A percentile compares a stretch with the other conserved stretches of the same genome.
These are phyloP conservation scores for Diplogasteroides magnus DNA, from an alignment of 1,140 invertebrate species.

Conservation along the genomic window DNA sequence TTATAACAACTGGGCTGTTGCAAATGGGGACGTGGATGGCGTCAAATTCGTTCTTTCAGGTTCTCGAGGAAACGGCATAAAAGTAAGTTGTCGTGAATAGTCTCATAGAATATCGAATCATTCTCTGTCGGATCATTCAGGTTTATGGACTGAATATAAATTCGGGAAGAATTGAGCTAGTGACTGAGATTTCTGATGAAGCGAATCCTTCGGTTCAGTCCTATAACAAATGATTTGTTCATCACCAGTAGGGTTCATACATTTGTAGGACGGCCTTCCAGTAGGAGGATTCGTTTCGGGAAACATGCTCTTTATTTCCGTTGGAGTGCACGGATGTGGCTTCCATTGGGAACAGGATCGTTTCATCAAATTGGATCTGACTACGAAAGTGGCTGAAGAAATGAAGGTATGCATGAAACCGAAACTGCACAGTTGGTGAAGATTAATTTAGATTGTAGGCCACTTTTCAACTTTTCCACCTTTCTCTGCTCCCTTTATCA, in stretches of 20 bases:
- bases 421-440: neutral
- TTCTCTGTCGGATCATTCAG: too few species aligned
- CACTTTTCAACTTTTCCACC: neutral
- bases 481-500: neutral
- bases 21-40: neutral
- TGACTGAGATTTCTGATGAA: too few species aligned
- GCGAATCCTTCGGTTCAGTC: too few species aligned
- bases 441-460: neutral
- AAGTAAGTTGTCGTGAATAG: too few species aligned
- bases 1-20: neutral
- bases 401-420: neutral
- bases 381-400: neutral
- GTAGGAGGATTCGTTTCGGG: neutral
- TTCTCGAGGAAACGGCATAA: neutral
- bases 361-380: constrained; percentile 6
- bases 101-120: too few species aligned
- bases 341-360: constrained; percentile 12
- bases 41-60: neutral
- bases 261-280: neutral
- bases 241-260: too few species aligned
- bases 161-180: too few species aligned
- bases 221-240: too few species aligned
- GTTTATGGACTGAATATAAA: neutral
- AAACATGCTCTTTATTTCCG: neutral
- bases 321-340: neutral